Conservation (phyloP, 1,140 invertebrate genomes). For the Drosophila novamexicana region DNA sequence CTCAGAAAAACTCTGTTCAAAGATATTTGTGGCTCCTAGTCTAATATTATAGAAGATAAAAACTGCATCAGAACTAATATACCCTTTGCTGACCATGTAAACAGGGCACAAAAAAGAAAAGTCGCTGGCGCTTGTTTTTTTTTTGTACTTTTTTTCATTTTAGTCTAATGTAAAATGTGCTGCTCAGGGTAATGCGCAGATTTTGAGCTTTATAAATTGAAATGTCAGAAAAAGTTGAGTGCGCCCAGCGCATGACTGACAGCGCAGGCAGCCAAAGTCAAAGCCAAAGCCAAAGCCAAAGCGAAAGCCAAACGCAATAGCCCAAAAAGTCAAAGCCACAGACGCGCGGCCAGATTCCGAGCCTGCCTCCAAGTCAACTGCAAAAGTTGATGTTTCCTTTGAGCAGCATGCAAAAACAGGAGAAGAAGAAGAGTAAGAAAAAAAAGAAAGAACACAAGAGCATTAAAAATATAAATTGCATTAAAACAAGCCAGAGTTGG, state of each 20-base stretch:
- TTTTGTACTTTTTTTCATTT: background rate
- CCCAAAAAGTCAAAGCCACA: slow-evolving; percentile 19
- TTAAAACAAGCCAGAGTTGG: slow-evolving; percentile 32
- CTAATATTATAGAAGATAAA: background rate
- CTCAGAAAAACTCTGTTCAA: no score
- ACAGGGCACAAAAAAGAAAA: background rate
- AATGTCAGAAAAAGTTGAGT: slow-evolving; percentile 82
- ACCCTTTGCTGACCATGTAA: background rate
- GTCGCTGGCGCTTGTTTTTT: slow-evolving; percentile 6
- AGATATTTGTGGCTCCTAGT: no score
- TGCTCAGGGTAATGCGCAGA: slow-evolving; percentile 76
- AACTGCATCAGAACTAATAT: background rate
- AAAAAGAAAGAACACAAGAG: background rate
- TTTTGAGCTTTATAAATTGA: slow-evolving; percentile 83
- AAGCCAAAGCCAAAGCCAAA: background rate
- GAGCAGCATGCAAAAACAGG: slow-evolving; percentile 8
- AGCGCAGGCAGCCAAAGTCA: slow-evolving; percentile 20
- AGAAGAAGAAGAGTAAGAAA: no score
- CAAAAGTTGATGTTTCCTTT: slow-evolving; percentile 46
- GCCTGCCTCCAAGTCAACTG: slow-evolving; percentile 42
- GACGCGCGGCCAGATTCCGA: slow-evolving; percentile 32
- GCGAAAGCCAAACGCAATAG: background rate
- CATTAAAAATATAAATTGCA: slow-evolving; percentile 42
- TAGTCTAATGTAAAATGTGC: slow-evolving; percentile 69
- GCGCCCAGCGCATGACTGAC: slow-evolving; percentile 58